These are phyloP conservation scores for Anarrhichthys ocellatus DNA, from an alignment of 2,113 vertebrate species.

Conservation along the genomic window DNA sequence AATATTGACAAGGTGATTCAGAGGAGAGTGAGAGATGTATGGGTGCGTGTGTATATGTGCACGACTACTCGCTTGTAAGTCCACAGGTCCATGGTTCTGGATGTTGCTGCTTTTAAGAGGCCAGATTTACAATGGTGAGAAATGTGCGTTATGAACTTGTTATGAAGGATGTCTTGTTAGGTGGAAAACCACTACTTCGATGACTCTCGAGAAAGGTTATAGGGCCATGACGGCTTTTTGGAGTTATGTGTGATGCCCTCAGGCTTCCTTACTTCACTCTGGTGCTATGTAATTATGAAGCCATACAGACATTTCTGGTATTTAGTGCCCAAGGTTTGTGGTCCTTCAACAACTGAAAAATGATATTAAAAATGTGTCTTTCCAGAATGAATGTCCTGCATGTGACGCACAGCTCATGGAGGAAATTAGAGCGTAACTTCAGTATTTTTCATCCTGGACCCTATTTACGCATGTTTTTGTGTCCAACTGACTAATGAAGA, in stretches of 20 bases:
- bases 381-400: not conserved
- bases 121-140: not conserved
- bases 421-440: too few species aligned
- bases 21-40: slow-evolving; percentile 29
- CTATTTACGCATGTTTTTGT: too few species aligned
- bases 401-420: too few species aligned
- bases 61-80: not conserved
- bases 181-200: not conserved
- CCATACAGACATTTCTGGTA: not conserved
- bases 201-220: not conserved
- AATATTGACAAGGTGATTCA: slow-evolving; percentile 59
- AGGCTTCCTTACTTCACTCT: not conserved
- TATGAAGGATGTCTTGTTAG: not conserved
- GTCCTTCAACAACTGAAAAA: not conserved
- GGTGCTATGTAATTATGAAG: too few species aligned
- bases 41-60: not conserved
- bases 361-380: too few species aligned
- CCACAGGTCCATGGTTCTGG: not conserved
- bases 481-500: too few species aligned
- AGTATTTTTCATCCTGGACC: too few species aligned
- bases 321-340: not conserved
- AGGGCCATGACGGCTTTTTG: not conserved
- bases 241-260: not conserved
- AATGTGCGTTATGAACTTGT: not conserved
- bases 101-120: not conserved